phyloP scores from a whole-genome alignment of 2,888 invertebrate genomes.

The Pheosia gnoma region DNA sequence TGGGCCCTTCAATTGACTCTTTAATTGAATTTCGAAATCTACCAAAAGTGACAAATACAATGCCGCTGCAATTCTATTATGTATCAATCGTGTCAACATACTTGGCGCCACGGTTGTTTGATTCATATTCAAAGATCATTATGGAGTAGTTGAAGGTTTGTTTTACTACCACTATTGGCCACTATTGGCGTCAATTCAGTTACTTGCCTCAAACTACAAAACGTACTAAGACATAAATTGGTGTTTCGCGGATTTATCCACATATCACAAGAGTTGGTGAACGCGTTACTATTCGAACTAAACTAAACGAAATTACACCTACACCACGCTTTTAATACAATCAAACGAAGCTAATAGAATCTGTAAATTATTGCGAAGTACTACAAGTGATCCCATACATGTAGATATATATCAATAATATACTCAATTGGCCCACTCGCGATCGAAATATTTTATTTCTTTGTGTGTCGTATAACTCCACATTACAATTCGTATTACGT shows the following conservation, averaged over 20 bases:
- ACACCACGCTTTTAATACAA: conserved; percentile 33
- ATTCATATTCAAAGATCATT: too few species aligned
- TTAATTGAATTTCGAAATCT: too few species aligned
- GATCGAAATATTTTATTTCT: conserved; percentile 47
- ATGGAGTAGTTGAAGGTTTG: too few species aligned
- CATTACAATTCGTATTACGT: conserved; percentile 59
- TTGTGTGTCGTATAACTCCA: conserved; percentile 56
- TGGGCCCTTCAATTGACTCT: too few species aligned
- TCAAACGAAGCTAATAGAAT: conserved; percentile 52
- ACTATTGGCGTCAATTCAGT: neutral
- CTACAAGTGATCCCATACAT: conserved; percentile 78
- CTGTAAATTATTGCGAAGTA: conserved; percentile 62
- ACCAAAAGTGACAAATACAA: too few species aligned
- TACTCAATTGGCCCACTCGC: conserved; percentile 78
- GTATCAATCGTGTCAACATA: too few species aligned
- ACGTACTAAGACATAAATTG: conserved; percentile 11
- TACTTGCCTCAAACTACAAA: conserved; percentile 1
- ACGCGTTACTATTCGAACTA: conserved; percentile 35
- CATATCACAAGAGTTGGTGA: conserved; percentile 24
- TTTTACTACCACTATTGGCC: too few species aligned
- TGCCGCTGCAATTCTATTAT: too few species aligned
- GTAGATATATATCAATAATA: conserved; percentile 70
- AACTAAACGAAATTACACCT: conserved; percentile 46
- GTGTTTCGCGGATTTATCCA: conserved; percentile 12
- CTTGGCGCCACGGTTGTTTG: too few species aligned